These are phyloP conservation scores for Andrena fulva DNA, from an alignment of 2,888 invertebrate genomes.

Conservation along the genomic window DNA sequence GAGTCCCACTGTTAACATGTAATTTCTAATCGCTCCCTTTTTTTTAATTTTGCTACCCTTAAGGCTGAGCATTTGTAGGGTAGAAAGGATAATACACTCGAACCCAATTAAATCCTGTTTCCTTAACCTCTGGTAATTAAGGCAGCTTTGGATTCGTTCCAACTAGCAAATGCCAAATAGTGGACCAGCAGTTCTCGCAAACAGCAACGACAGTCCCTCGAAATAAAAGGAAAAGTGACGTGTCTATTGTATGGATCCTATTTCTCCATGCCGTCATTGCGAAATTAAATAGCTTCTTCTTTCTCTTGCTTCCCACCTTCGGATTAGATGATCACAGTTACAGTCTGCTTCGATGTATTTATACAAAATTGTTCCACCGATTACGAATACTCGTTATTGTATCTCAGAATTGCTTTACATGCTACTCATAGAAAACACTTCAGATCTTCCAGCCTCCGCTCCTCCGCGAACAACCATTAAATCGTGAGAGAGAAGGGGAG, in stretches of 20 bases:
- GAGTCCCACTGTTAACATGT: no score
- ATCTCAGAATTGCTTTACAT: constrained; percentile 70
- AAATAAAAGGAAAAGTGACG: background rate
- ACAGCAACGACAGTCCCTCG: no score
- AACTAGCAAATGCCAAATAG: background rate
- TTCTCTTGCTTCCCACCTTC: constrained; percentile 33
- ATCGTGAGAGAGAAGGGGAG: background rate
- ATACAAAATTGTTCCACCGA: constrained; percentile 67
- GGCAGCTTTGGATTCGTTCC: background rate
- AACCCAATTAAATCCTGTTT: constrained; percentile 4
- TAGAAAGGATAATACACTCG: constrained; percentile 9
- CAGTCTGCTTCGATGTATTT: constrained; percentile 59
- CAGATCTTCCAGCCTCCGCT: constrained; percentile 8
- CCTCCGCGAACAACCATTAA: background rate
- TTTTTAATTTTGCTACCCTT: background rate
- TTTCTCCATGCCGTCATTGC: constrained; percentile 35
- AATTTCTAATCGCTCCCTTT: background rate
- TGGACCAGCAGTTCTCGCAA: no score
- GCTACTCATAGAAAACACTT: constrained; percentile 58
- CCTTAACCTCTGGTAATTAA: background rate
- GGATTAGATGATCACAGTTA: constrained; percentile 62
- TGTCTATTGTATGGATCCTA: constrained; percentile 38
- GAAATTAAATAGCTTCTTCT: constrained; percentile 60
- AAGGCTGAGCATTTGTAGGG: constrained; percentile 9
- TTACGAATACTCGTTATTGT: constrained; percentile 66